Evolutionary conservation across 1,140 invertebrate species (phyloP).

Genomic region (Heliothis virescens): DNA sequence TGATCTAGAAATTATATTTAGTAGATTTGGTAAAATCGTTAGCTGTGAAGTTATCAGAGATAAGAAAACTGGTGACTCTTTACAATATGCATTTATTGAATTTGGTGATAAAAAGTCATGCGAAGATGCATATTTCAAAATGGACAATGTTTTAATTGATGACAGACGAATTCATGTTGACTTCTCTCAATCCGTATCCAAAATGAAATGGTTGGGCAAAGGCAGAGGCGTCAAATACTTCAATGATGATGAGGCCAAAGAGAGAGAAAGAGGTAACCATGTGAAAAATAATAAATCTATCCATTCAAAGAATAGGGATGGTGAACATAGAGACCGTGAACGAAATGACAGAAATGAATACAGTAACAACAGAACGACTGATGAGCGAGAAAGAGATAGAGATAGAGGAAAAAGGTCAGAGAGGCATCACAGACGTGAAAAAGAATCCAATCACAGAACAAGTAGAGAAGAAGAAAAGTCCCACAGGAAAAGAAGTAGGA

Average conservation of each 20-base stretch:
- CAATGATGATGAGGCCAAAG: constrained; percentile 66
- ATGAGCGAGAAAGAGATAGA: constrained; percentile 50
- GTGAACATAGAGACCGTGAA: constrained; percentile 53
- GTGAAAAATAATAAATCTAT: constrained; percentile 49
- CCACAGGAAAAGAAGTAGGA: constrained; percentile 53
- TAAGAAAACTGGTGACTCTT: constrained; percentile 95
- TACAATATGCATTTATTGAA: constrained; percentile 99
- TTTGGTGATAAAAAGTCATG: constrained; percentile 98
- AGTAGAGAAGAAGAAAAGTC: constrained; percentile 18
- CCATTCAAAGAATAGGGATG: constrained; percentile 53
- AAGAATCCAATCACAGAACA: constrained; percentile 39
- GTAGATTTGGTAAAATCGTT: constrained; percentile 97
- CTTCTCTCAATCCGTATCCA: constrained; percentile 99
- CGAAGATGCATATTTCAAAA: constrained; percentile 99
- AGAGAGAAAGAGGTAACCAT: constrained; percentile 35
- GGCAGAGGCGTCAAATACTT: constrained; percentile 89
- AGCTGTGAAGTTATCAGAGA: constrained; percentile 99
- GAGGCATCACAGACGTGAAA: constrained; percentile 49
- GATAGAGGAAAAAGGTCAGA: constrained; percentile 45
- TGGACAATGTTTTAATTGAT: constrained; percentile 99
- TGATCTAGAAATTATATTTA: constrained; percentile 99
- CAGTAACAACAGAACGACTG: constrained; percentile 44
- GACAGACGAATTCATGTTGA: constrained; percentile 99
- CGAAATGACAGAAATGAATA: constrained; percentile 48
- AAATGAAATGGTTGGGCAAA: constrained; percentile 95